These are phyloP conservation scores for Microplitis deprimator DNA, from an alignment of 2,888 invertebrate genomes.

Conservation along the genomic window DNA sequence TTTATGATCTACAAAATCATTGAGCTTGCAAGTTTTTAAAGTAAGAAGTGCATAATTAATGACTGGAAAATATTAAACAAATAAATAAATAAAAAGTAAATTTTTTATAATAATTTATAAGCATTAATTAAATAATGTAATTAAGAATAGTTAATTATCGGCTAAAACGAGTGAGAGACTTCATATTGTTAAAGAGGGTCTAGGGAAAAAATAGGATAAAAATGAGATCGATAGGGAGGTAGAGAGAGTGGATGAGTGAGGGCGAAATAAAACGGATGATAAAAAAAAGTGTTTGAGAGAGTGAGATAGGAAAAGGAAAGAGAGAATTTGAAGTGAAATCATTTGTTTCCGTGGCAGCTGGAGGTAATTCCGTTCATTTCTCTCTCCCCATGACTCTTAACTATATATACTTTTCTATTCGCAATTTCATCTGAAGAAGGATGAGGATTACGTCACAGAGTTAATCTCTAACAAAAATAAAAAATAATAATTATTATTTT, in stretches of 20 bases:
- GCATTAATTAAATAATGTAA: neutral
- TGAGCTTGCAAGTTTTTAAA: neutral
- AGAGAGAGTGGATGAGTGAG: neutral
- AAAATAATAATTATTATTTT: neutral
- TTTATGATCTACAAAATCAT: neutral
- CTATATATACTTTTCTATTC: neutral
- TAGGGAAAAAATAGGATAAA: neutral
- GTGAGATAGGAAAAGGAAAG: neutral
- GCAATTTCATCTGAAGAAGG: neutral
- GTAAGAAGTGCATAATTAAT: too few relatives aligned
- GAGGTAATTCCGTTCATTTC: slow-evolving; percentile 51
- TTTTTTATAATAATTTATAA: too few relatives aligned
- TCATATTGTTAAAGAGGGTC: neutral
- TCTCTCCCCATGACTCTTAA: slow-evolving; percentile 38
- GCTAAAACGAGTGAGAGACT: neutral
- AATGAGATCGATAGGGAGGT: neutral
- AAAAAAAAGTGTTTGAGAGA: neutral
- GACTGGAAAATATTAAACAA: too few relatives aligned
- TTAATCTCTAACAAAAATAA: neutral
- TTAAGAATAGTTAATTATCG: neutral
- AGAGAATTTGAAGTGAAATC: slow-evolving; percentile 43
- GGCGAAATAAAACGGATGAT: neutral
- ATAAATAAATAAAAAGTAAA: too few relatives aligned
- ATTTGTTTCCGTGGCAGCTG: slow-evolving; percentile 54
- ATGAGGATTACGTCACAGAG: slow-evolving; percentile 4